Conservation (phyloP, 2,797 vertebrate genomes). For the Pteronotus mesoamericanus region DNA sequence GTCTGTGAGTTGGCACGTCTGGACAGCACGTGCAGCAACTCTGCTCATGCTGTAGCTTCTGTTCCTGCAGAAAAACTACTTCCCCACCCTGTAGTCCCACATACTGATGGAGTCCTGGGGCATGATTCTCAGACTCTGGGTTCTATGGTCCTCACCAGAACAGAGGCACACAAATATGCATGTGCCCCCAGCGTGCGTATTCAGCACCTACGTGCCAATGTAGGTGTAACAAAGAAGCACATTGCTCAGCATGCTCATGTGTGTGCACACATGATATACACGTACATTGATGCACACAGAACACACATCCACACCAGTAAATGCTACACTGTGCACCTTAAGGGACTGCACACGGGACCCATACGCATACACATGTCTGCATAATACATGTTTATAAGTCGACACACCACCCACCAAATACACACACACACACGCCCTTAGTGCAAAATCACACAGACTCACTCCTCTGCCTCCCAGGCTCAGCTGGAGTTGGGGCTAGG, state of each 20-base stretch:
- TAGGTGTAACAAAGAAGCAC: not conserved
- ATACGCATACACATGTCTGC: not conserved
- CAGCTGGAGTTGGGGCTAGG: not conserved
- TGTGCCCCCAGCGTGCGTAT: not conserved
- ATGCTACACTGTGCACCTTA: not conserved
- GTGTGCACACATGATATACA: not conserved
- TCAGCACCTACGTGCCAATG: not conserved
- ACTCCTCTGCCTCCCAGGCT: not conserved
- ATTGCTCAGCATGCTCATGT: not conserved
- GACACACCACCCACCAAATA: not conserved
- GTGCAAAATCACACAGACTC: not conserved
- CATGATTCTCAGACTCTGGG: not conserved
- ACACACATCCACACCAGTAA: not conserved
- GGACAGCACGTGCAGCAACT: not conserved
- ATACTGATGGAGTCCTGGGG: not conserved
- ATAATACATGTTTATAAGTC: not conserved
- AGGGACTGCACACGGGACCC: not conserved
- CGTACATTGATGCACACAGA: not conserved
- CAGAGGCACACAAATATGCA: not conserved
- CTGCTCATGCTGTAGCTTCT: not conserved
- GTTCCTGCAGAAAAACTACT: not conserved
- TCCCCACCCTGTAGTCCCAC: not conserved
- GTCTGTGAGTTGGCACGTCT: not conserved
- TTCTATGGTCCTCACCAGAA: not conserved
- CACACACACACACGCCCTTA: accelerated